Base-by-base conservation (phyloP, 37 sponge, comb jelly and placozoan genomes). In the Aplysina aerophoba region DNA sequence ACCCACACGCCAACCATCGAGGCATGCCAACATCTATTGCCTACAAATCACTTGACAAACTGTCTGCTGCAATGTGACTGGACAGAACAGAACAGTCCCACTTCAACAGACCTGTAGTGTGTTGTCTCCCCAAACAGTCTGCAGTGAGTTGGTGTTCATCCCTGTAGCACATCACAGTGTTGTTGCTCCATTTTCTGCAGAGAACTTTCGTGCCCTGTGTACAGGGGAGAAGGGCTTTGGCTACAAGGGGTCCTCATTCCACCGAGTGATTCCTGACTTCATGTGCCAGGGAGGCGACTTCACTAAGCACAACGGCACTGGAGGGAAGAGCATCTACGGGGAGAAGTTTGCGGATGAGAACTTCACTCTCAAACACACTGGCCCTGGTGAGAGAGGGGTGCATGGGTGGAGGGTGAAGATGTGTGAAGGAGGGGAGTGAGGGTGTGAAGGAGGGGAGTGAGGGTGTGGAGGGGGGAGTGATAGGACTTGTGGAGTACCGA, bases 241-340 rank as follows among this genome's bases (percentile, higher is more conserved):
- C 0, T 94, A 64, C 77, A 94, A 94, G 53, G 89, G 87, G 0
- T 81, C 86, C 55, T 35, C 30, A 0, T 94, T 94, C 84, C 91
- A 91, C 65, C 91, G 95, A 0, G 63, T 94, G 25, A 91, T 94
- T 0, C 75, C 89, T 16, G 82, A 56, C 16, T 94, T 91, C 89
- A 91, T 94, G 91, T 89, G 89, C 63, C 95, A 91, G 58, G 92
- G 89, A 28, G 89, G 89, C 12, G 92, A 91, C 81, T 91, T 91
- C 81, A 87, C 91, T 31, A 66, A 75, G 15, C 73, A 81, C 20
- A 60, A 90, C 56, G 94, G 94, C 21, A 96, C 97, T 12, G 97
- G 97, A 4, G 97, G 97, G 44, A 96, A 94, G 85, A 92, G 92
- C 38, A 96, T 96, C 61, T 96, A 96, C 83, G 97, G 97, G 0